Conservation (phyloP, 2,888 invertebrate genomes). For the Blastobasis adustella region DNA sequence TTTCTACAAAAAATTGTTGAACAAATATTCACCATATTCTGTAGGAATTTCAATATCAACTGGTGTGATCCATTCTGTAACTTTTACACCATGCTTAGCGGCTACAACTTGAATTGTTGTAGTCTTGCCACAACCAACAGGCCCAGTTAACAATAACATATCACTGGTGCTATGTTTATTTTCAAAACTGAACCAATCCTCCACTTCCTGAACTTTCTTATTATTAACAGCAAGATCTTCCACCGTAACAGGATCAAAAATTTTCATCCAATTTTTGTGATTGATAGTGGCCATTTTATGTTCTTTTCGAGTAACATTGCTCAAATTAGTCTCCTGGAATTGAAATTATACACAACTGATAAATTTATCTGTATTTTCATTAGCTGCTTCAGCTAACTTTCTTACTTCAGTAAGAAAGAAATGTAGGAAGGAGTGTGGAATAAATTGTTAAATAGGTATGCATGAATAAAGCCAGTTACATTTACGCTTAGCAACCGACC, state of each 20-base stretch:
- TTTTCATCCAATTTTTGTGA: constrained; percentile 74
- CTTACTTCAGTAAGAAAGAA: no score
- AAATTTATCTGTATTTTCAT: no score
- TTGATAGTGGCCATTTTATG: constrained; percentile 8
- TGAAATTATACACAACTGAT: no score
- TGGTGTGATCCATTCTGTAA: constrained; percentile 90
- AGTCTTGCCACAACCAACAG: constrained; percentile 91
- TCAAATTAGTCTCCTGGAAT: no score
- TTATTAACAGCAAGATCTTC: constrained; percentile 82
- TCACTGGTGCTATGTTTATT: constrained; percentile 41
- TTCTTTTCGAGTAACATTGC: no score
- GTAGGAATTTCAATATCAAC: constrained; percentile 78
- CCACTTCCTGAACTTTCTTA: constrained; percentile 84
- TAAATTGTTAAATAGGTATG: no score
- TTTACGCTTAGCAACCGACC: no score
- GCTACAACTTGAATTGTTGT: constrained; percentile 80
- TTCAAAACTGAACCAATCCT: constrained; percentile 77
- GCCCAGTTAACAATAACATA: constrained; percentile 85
- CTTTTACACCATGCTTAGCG: constrained; percentile 72
- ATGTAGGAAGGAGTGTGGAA: no score
- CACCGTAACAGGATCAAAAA: constrained; percentile 72
- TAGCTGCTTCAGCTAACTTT: no score
- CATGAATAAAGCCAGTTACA: no score
- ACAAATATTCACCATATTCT: constrained; percentile 48
- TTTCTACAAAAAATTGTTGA: no score